These are phyloP conservation scores for Pentamera pediparva DNA, from an alignment of 53 echinoderm and acorn worm genomes.

Conservation along the genomic window DNA sequence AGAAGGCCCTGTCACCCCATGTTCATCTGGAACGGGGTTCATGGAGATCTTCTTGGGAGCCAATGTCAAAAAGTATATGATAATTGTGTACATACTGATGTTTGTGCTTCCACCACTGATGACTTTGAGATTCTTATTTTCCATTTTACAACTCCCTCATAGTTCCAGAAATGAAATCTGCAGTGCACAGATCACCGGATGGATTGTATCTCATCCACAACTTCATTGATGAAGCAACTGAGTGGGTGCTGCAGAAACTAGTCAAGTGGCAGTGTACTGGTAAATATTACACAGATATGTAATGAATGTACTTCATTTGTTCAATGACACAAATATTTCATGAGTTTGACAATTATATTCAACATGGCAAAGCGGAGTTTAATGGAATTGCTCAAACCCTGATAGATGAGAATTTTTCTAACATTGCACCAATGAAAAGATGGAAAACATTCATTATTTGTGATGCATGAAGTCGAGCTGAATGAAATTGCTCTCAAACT, in stretches of 20 bases:
- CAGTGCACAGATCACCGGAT: slow-evolving; percentile 27
- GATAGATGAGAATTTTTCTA: not conserved
- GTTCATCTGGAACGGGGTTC: too few relatives aligned
- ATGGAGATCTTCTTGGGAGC: too few relatives aligned
- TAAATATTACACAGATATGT: not conserved
- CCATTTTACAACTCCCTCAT: not conserved
- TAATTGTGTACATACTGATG: too few relatives aligned
- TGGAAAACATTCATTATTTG: not conserved
- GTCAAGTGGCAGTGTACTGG: slow-evolving; percentile 45
- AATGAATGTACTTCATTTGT: not conserved
- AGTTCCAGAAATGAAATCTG: slow-evolving; percentile 21
- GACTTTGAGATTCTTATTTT: not conserved
- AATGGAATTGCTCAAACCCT: too few relatives aligned
- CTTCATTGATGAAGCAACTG: slow-evolving; percentile 62
- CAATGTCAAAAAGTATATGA: too few relatives aligned
- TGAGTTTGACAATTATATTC: too few relatives aligned
- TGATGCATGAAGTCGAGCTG: too few relatives aligned
- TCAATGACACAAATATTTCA: not conserved
- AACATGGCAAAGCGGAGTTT: too few relatives aligned
- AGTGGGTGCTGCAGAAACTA: slow-evolving; percentile 42
- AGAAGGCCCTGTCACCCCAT: too few relatives aligned
- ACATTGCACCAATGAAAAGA: not conserved
- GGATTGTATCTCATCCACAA: slow-evolving; percentile 66
- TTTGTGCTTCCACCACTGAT: too few relatives aligned
- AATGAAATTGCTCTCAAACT: too few relatives aligned